Percentiles rank a stretch among this genome's conserved stretches.
Conservation (phyloP, 2,888 invertebrate genomes). For the Amphipyra berbera region DNA sequence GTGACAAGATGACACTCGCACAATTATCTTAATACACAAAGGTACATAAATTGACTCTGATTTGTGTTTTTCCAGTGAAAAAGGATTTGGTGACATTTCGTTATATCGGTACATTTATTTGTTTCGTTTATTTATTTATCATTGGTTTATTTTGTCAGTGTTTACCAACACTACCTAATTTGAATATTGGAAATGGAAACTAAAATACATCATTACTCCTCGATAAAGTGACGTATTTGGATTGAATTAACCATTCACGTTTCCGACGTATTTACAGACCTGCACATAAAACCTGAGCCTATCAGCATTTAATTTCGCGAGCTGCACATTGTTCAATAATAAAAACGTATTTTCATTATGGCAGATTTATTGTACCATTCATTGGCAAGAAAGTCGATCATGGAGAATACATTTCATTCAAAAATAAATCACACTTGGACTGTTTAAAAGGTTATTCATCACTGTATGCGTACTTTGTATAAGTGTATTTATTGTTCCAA, state of each 20-base stretch:
- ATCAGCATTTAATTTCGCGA: conserved; percentile 20
- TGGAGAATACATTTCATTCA: conserved; percentile 19
- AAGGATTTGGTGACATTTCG: not conserved
- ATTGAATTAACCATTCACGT: conserved; percentile 25
- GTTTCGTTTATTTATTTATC: too few species aligned
- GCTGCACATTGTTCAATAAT: conserved; percentile 31
- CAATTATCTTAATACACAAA: conserved; percentile 50
- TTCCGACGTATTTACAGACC: conserved; percentile 20
- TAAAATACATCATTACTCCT: not conserved
- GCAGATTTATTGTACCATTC: conserved; percentile 33
- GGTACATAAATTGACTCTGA: conserved; percentile 39
- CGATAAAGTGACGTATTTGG: conserved; percentile 15
- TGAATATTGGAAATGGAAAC: not conserved
- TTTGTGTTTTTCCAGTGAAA: conserved; percentile 23
- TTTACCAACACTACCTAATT: not conserved
- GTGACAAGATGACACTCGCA: conserved; percentile 46
- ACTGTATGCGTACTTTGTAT: not conserved
- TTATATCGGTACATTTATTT: too few species aligned
- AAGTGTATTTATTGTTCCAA: conserved; percentile 9
- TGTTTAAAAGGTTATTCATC: conserved; percentile 25
- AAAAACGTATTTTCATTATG: conserved; percentile 47
- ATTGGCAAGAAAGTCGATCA: conserved; percentile 30
- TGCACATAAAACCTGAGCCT: conserved; percentile 15
- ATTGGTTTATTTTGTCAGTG: not conserved
- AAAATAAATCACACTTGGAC: conserved; percentile 24